A percentile compares a stretch with the other conserved stretches of the same genome.
Evolutionary conservation across 2,888 invertebrate species (phyloP).

Genomic region (Clepsis dumicolana): DNA sequence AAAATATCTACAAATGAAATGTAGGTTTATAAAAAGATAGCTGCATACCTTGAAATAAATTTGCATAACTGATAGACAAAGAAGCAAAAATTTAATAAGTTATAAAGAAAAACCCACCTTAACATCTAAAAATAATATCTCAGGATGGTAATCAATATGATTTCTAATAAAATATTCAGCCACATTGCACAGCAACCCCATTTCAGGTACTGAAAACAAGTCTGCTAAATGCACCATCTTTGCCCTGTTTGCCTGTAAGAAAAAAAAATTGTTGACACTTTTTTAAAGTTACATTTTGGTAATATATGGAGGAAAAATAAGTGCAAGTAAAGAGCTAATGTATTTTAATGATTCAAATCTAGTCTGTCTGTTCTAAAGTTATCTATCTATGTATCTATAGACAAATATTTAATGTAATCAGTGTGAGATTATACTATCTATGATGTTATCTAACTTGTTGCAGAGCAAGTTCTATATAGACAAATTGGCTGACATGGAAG

Average conservation of each 20-base stretch:
- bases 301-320: background rate
- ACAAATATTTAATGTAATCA: conserved; percentile 28
- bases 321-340: background rate
- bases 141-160: conserved; percentile 97
- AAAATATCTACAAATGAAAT: too few species aligned
- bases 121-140: conserved; percentile 97
- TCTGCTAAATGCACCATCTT: conserved; percentile 98
- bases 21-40: background rate
- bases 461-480: conserved; percentile 39
- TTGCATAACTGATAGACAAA: background rate
- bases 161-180: conserved; percentile 96
- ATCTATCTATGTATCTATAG: background rate
- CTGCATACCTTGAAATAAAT: background rate
- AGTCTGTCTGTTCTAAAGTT: background rate
- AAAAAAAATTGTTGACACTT: background rate
- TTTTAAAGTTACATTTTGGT: background rate
- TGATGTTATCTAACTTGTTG: conserved; percentile 30
- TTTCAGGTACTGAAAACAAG: conserved; percentile 98
- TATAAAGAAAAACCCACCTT: conserved; percentile 86
- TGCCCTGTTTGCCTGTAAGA: conserved; percentile 83
- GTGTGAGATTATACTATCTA: conserved; percentile 30
- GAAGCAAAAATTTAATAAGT: background rate
- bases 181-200: conserved; percentile 96
- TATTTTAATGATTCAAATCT: background rate
- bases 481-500: conserved; percentile 36